Evolutionary conservation across 2,888 invertebrate genomes (phyloP), one percentile per base, ranked within the genome.

Genomic region (Agrotis segetum): DNA sequence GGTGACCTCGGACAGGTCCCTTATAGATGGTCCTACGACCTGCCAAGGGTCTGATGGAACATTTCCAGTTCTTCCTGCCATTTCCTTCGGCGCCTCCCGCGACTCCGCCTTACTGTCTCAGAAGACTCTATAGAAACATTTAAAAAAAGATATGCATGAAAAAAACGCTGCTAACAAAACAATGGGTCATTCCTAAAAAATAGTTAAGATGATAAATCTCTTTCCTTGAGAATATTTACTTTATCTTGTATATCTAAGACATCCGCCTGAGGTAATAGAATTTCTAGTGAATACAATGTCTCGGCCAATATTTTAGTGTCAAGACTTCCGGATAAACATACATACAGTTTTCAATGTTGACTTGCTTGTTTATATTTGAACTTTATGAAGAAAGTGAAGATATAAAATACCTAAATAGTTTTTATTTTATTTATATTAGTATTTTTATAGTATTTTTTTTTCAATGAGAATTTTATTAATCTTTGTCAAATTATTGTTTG

Each of bases 321-420:
- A 53, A 67, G 24, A 53, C 52, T 77, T 77, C 62, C 67, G 79
- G 34, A 59, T 29, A 40, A 63, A 63, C 21, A 47, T 79, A 11
- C 13, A 63, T 79, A 11, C 13, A 63, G 47, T 46, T 55, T 77
- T 17, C 34, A 49, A 79, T 59, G 49, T 49, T 78, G 11, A 47
- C 46, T 58, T 64, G 21, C n/a, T 47, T 47, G 17, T 63, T 68
- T 44, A 29, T 21, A 0, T 55, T 55, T 17, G n/a, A 49, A 14
- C 1, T 46, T 50, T n/a, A 24, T 40, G 34, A 58, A 40, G 34
- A 58, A 50, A 68, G 40, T 49, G 6, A 75, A 14, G 1, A 1
- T 40, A 1, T 11, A 0, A 16, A 46, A 24, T 44, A 34, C 34
- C 34, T 34, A 40, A 40, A 40, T 40, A 40, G 40, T 11, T 34